Conservation (phyloP, 1,140 invertebrate genomes). For the Triops longicaudatus region DNA sequence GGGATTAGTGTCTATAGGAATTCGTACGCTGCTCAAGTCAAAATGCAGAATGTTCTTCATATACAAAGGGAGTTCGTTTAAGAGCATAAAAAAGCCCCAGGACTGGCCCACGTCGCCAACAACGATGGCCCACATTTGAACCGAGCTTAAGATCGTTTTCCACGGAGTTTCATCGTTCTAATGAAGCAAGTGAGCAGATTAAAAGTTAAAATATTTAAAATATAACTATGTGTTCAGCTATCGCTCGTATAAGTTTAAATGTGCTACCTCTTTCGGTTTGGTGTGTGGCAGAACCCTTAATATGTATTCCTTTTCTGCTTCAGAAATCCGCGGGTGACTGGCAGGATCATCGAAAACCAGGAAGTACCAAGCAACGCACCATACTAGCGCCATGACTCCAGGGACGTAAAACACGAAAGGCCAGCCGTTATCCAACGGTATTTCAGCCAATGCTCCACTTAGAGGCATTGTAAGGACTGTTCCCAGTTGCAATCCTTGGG, state of each 20-base stretch:
- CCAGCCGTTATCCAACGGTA: conserved; percentile 67
- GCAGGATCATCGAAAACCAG: conserved; percentile 75
- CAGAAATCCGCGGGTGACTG: conserved; percentile 63
- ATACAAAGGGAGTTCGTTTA: conserved; percentile 85
- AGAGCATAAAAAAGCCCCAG: conserved; percentile 79
- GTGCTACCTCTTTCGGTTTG: background rate
- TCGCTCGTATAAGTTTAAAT: no score
- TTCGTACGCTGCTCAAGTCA: conserved; percentile 64
- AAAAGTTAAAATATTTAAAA: no score
- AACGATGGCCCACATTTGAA: conserved; percentile 74
- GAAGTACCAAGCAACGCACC: conserved; percentile 68
- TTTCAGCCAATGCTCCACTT: conserved; percentile 63
- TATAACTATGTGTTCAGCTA: no score
- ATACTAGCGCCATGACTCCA: conserved; percentile 67
- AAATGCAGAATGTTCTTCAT: conserved; percentile 82
- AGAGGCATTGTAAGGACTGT: conserved; percentile 78
- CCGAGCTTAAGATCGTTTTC: conserved; percentile 69
- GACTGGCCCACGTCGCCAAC: conserved; percentile 77
- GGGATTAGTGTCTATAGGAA: no score
- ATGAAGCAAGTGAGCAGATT: no score
- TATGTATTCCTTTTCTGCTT: conserved; percentile 80
- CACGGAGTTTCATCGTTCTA: conserved; percentile 77
- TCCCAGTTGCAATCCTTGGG: conserved; percentile 78
- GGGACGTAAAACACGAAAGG: conserved; percentile 86
- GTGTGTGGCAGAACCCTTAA: conserved; percentile 41